phyloP scores from a whole-genome alignment of 2,113 vertebrate genomes.

The Montifringilla adamsi region DNA sequence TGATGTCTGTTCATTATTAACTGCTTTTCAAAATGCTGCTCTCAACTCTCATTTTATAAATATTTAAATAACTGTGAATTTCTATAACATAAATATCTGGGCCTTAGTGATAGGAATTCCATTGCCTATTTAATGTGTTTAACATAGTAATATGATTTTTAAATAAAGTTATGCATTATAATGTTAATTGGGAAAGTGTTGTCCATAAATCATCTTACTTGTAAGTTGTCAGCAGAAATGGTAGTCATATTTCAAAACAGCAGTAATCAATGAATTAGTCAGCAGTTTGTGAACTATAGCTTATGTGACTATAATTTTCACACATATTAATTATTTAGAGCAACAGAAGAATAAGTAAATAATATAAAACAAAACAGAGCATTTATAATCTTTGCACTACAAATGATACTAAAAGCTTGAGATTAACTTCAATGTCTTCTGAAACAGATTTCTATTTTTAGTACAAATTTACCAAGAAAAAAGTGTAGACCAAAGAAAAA shows the following conservation, averaged over 20 bases:
- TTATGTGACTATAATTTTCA: constrained; percentile 37
- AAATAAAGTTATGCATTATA: constrained; percentile 42
- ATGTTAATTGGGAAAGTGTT: constrained; percentile 57
- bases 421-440: background rate
- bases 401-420: background rate
- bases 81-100: constrained; percentile 72
- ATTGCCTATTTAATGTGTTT: constrained; percentile 55
- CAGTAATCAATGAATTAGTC: constrained; percentile 53
- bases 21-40: constrained; percentile 76
- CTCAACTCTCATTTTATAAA: constrained; percentile 77
- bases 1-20: constrained; percentile 79
- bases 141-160: constrained; percentile 51
- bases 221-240: constrained; percentile 46
- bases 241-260: constrained; percentile 47
- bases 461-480: background rate
- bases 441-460: background rate
- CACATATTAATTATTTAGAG: constrained; percentile 43
- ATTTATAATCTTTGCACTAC: background rate
- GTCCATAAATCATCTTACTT: constrained; percentile 45
- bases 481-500: background rate
- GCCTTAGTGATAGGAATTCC: constrained; percentile 48
- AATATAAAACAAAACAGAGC: background rate
- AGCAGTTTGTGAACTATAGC: constrained; percentile 27
- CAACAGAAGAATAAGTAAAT: background rate
- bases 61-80: constrained; percentile 80